Base-by-base conservation (phyloP, 1,140 invertebrate genomes). In the Cherax destructor region DNA sequence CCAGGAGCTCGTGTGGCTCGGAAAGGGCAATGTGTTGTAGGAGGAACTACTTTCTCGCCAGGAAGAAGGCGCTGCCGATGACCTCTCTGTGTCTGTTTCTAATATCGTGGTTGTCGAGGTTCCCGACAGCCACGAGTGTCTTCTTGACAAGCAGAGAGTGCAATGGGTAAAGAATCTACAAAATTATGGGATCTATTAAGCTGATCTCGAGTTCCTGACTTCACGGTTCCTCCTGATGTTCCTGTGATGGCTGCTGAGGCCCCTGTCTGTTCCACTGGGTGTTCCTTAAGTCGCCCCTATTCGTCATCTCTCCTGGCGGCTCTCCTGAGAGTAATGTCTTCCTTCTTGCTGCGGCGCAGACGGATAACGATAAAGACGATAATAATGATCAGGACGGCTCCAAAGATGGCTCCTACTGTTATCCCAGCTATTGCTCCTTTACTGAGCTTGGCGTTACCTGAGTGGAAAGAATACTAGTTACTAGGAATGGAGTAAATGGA, bases 221-320 rank as follows among this genome's bases (percentile, higher is more conserved):
- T 30, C n/a, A 74, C 7, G 6, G n/a, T 10, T 9, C 24, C 21
- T 65, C 21, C 5, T 65, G 61, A 65, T 21, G 61, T 18, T 21
- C 18, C 21, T 11, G 56, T 59, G 5, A 24, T 50, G 16, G 80
- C 5, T 61, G 52, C 13, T 30, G 80, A 7, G 13, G 3, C 21
- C 6, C 4, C 13, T 21, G 13, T 74, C 21, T 30, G 10, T 52
- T 1, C 50, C 41, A 16, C 13, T 47, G 47, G 30, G 61, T 88
- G 79, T 72, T 81, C 79, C 86, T 81, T 81, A 78, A 30, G 49
- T 61, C 65, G 78, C 47, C 16, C 87, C 87, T 88, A 88, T 88
- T 88, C 87, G 21, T 13, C 41, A 21, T n/a, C 10, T 41, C 78
- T 74, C 18, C 61, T 30, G 21, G 56, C 49, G 0, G 47, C 6